Percentiles rank a stretch among this genome's conserved stretches.
These are phyloP conservation scores for Calameuta idolon DNA, from an alignment of 2,888 invertebrate genomes.

Conservation along the genomic window DNA sequence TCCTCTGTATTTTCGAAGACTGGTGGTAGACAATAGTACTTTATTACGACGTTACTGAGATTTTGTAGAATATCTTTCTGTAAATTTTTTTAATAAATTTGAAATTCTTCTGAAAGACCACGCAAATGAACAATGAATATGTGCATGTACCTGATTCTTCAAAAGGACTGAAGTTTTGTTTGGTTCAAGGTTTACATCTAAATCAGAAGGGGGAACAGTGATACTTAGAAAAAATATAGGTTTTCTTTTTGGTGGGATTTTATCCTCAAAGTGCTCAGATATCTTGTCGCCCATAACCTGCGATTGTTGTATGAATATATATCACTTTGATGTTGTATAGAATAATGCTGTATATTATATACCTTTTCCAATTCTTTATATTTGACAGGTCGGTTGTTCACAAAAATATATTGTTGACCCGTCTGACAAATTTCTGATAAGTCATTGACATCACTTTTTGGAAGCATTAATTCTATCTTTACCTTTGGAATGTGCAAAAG, in stretches of 20 bases:
- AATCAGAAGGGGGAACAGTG: slow-evolving; percentile 61
- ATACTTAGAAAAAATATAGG: slow-evolving; percentile 68
- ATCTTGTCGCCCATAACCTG: slow-evolving; percentile 67
- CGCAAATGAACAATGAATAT: not conserved
- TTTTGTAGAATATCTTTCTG: slow-evolving; percentile 45
- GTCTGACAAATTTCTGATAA: slow-evolving; percentile 38
- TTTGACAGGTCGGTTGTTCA: slow-evolving; percentile 71
- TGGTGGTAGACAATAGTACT: slow-evolving; percentile 51
- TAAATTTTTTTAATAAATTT: slow-evolving; percentile 10
- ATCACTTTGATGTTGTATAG: slow-evolving; percentile 7
- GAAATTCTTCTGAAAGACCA: not conserved
- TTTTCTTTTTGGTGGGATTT: slow-evolving; percentile 60
- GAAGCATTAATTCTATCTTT: slow-evolving; percentile 52
- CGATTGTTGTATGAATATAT: slow-evolving; percentile 26
- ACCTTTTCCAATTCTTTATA: slow-evolving; percentile 72
- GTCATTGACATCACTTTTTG: slow-evolving; percentile 52
- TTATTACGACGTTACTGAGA: slow-evolving; percentile 44
- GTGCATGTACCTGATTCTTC: slow-evolving; percentile 66
- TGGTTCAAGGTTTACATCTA: slow-evolving; percentile 74
- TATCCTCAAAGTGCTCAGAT: slow-evolving; percentile 59
- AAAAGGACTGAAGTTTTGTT: slow-evolving; percentile 72
- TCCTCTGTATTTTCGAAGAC: slow-evolving; percentile 16
- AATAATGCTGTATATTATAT: slow-evolving; percentile 24
- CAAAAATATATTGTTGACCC: slow-evolving; percentile 61
- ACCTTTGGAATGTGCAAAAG: slow-evolving; percentile 31